Conservation (phyloP, 1,140 invertebrate species). For the Steinernema khuongi region DNA sequence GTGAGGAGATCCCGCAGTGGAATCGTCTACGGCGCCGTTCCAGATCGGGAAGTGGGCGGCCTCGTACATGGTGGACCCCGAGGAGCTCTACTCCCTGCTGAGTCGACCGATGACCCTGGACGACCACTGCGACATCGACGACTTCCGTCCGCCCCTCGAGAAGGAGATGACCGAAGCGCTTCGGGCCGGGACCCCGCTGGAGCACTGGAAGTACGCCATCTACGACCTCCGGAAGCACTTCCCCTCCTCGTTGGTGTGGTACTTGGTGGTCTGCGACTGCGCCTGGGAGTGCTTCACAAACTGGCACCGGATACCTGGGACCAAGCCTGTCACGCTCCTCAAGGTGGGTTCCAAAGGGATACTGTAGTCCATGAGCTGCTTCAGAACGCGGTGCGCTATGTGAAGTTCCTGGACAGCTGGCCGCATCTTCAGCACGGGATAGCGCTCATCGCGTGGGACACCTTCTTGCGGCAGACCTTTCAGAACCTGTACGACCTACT, state of each 20-base stretch:
- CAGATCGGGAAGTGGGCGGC: background rate
- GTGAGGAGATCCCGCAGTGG: background rate
- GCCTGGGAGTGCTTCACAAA: background rate
- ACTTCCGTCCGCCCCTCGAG: background rate
- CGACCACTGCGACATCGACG: slow-evolving; percentile 1
- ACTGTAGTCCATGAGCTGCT: background rate
- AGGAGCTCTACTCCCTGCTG: background rate
- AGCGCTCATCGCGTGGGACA: background rate
- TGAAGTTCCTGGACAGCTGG: slow-evolving; percentile 2
- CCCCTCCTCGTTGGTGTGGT: background rate
- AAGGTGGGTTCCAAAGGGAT: background rate
- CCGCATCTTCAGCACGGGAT: background rate
- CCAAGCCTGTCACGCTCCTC: background rate
- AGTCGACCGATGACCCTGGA: background rate
- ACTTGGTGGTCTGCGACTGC: slow-evolving; percentile 4
- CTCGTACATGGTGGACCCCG: background rate
- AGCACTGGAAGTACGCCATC: background rate
- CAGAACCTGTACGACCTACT: background rate
- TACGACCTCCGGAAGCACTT: background rate
- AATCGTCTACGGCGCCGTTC: background rate
- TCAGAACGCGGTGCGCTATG: background rate
- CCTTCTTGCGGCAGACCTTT: background rate
- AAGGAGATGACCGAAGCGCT: background rate
- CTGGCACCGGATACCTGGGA: background rate
- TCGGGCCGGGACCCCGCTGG: background rate